Evolutionary conservation across 2,797 vertebrate genomes (phyloP), one percentile per base, ranked within the genome.

Genomic region (Champsocephalus esox): DNA sequence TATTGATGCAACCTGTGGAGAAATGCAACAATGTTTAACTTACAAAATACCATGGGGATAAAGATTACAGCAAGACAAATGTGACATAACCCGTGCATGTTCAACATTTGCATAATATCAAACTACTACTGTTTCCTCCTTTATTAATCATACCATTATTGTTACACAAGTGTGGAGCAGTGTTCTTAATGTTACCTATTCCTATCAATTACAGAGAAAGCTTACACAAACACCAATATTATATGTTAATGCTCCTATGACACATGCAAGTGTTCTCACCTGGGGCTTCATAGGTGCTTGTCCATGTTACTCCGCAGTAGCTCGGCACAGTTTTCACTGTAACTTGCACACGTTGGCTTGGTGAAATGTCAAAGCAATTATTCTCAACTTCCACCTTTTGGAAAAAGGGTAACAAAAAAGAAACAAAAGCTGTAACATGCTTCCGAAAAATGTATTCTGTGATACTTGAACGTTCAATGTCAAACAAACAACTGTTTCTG

Each of bases 291-390:
- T 97, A 95, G 16, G 89, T 83, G 65, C 91, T 86, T 12, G 82
- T 90, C 92, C 95, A 92, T 43, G 87, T 83, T 59, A 94, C 55
- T 32, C 88, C 91, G 44, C 97, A 98, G 92, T 95, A 97, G 84
- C 89, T 83, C n/a, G 97, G 96, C 38, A 95, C 48, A 1, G 96
- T 96, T 89, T 91, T 95, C 86, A 98, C 84, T 1, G 87, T 95
- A 24, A 98, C 82, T 17, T 93, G 86, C 57, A 96, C 84, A 41
- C 90, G 89, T 48, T 98, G 95, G 60, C 91, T 92, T 10, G 92
- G 88, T 7, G 69, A 89, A 66, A 97, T 91, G 69, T 93, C 88
- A 32, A 95, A 92, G 83, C 96, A 97, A 66, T 96, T 93, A 24
- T 94, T 95, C 50, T 92, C 89, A 24, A 97, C 80, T 48, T 96